Evolutionary conservation across 2,888 invertebrate species (phyloP).

Genomic region (Orgyia antiqua): DNA sequence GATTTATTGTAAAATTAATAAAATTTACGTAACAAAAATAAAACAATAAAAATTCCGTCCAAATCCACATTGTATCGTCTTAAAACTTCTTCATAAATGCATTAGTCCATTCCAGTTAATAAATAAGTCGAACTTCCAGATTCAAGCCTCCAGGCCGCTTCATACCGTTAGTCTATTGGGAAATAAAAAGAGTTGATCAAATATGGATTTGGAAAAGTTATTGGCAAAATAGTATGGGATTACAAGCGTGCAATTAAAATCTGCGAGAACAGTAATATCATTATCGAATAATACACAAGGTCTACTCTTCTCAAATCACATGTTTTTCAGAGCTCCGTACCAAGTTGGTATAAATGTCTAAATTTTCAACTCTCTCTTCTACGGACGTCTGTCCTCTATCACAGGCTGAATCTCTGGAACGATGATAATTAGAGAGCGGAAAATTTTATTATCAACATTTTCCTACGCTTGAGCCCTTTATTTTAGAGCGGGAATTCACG

Average conservation of each 20-base stretch:
- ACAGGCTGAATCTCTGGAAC: no score
- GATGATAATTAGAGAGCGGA: no score
- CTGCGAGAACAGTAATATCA: slow-evolving; percentile 9
- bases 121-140: slow-evolving; percentile 40
- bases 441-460: no score
- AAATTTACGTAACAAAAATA: slow-evolving; percentile 33
- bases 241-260: slow-evolving; percentile 18
- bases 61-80: slow-evolving; percentile 56
- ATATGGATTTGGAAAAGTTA: slow-evolving; percentile 63
- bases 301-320: neutral
- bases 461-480: no score
- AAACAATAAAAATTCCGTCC: slow-evolving; percentile 51
- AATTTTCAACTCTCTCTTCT: no score
- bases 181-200: slow-evolving; percentile 59
- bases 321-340: no score
- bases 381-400: no score
- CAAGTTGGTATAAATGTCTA: no score
- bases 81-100: slow-evolving; percentile 59
- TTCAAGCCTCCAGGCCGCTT: slow-evolving; percentile 46
- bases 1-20: slow-evolving; percentile 51
- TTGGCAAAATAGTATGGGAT: slow-evolving; percentile 13
- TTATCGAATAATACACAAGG: neutral
- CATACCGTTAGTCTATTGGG: slow-evolving; percentile 72
- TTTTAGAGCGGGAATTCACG: no score
- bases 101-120: slow-evolving; percentile 44